Conservation (phyloP, 2,888 invertebrate species). For the Diarsia brunnea region DNA sequence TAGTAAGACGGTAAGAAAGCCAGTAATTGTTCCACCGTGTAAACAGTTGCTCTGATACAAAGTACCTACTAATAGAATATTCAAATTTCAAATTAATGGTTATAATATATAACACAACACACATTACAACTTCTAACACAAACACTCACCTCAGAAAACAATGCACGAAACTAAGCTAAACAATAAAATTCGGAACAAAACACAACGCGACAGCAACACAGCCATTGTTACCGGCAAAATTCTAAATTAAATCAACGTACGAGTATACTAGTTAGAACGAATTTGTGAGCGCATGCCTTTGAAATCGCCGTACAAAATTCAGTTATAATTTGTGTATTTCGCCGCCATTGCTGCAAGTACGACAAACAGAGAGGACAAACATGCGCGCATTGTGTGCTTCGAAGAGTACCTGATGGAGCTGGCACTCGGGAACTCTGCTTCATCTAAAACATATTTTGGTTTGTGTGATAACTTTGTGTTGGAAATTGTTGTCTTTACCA, state of each 20-base stretch:
- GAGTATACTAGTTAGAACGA: conserved; percentile 67
- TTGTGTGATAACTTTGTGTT: conserved; percentile 36
- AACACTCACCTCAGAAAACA: conserved; percentile 29
- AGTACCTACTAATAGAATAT: not conserved
- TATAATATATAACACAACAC: not conserved
- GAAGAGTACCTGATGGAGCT: conserved; percentile 74
- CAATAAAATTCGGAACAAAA: conserved; percentile 37
- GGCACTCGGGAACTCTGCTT: conserved; percentile 49
- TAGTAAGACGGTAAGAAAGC: not conserved
- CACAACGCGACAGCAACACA: conserved; percentile 23
- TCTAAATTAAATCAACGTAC: conserved; percentile 64
- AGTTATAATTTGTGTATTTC: conserved; percentile 83
- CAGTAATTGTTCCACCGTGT: not conserved
- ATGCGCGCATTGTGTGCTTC: conserved; percentile 77
- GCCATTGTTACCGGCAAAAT: conserved; percentile 60
- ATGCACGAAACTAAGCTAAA: conserved; percentile 14
- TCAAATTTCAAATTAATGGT: conserved; percentile 1
- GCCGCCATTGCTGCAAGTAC: conserved; percentile 70
- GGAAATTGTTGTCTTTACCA: conserved; percentile 7
- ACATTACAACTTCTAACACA: conserved; percentile 18
- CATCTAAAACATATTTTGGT: conserved; percentile 55
- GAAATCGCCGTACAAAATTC: conserved; percentile 80
- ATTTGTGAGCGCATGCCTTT: conserved; percentile 67
- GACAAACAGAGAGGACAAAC: conserved; percentile 83
- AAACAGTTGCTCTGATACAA: not conserved